Base-by-base conservation (phyloP, 1,140 invertebrate species). In the Bombus soroeensis region DNA sequence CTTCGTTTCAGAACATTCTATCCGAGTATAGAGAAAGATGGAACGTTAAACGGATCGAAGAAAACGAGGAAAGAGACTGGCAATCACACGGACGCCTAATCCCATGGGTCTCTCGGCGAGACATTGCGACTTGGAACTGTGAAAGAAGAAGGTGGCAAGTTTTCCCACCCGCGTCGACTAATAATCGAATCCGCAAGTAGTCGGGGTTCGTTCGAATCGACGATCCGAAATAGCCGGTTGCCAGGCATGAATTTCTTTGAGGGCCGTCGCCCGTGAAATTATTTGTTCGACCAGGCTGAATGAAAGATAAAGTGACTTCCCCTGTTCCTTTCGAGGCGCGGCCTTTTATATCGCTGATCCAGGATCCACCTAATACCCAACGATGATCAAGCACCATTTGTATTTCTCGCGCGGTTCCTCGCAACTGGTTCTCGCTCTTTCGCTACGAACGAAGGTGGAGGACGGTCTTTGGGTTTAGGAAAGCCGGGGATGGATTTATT, bases 231-330 rank as follows among this genome's bases (percentile, higher is more conserved):
- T 66, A 78, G 39, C 18, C 41, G 15, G 39, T 13, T 66, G 34
- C 28, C 34, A 18, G 28, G 66, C 41, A 15, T 43, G 80, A 73
- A 80, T 41, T 28, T 68, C 79, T 57, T 59, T 39, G n/a, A 9
- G 18, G 34, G 18, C 62, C 32, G 41, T 22, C 5, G 53, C 3
- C 73, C 72, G 81, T 76, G 81, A 83, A 83, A 83, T 83, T 83
- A 75, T 74, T 83, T 83, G 59, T 47, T 83, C 81, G 37, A 47
- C 72, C 68, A 5, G 79, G 68, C 13, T 53, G 79, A 81, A 81
- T 22, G 79, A 59, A 53, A 72, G 79, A 81, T 73, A 73, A 81
- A 81, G 79, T 81, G 79, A 70, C 70, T 73, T 72, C 37, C 32
- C 47, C 37, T 81, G 79, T 81, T 81, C 70, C 22, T 25, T 37